Base-by-base conservation (phyloP, 2,888 invertebrate genomes). In the Campopleginae sp. region DNA sequence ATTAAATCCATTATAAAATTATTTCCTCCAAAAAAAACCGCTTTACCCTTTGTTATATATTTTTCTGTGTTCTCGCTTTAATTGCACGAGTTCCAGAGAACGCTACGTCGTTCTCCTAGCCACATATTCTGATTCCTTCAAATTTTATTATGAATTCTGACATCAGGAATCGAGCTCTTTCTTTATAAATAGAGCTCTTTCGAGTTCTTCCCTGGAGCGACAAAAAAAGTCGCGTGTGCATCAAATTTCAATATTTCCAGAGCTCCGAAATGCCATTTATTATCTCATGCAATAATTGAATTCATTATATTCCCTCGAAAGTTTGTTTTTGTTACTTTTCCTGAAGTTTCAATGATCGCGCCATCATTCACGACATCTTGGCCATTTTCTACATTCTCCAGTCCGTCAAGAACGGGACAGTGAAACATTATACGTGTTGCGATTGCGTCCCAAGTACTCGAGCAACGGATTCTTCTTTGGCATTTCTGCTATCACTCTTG, bases 381-480 rank as follows among this genome's bases (percentile, higher is more conserved):
- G 2, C 3, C 10, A 23, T 46, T 75, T 27, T 63, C 46, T 1
- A 7, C 17, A 12, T 46, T 61, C 63, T 8, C n/a, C 4, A 46
- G n/a, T 71, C 72, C 72, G 70, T 71, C 75, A 61, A 76, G 38
- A 54, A 48, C 19, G 48, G 17, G 58, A 27, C 72, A 46, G 76
- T 58, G 71, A 80, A 70, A 76, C 71, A 84, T 84, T 71, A 70
- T 84, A 76, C 76, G 71, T 31, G 63, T 54, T 84, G 63, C 54
- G 80, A 84, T 80, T 80, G 71, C 80, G 65, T 38, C 8, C 51
- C 10, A 14, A 51, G 38, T 38, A 75, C 33, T 61, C 68, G 48
- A 51, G 70, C 66, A 78, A 42, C 78, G 48, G 54, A 44, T 68
- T 75, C 42, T 27, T 68, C 68, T 68, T 44, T 14, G 3, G 12